Conservation (phyloP, 35 echinoderm and acorn worm species). For the Anneissia japonica region DNA sequence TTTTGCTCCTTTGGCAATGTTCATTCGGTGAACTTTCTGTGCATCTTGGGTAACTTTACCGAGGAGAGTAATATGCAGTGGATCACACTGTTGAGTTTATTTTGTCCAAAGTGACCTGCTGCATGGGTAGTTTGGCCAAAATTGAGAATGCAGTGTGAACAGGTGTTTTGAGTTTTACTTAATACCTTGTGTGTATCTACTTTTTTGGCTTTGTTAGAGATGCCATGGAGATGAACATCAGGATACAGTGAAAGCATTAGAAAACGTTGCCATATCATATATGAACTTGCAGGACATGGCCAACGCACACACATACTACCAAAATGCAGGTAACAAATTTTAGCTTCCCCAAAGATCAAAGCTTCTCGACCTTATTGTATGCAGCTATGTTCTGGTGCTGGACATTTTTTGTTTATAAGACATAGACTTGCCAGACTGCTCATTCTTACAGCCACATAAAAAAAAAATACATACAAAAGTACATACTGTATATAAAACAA, state of each 20-base stretch:
- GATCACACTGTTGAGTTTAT: not conserved
- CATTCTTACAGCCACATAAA: too few species aligned
- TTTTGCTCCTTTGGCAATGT: too few species aligned
- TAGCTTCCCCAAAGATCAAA: too few species aligned
- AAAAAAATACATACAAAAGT: too few species aligned
- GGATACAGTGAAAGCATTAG: slow-evolving; percentile 31
- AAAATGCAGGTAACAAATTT: slow-evolving; percentile 56
- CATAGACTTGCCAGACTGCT: too few species aligned
- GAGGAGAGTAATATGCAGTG: not conserved
- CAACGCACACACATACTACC: slow-evolving; percentile 44
- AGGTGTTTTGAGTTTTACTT: too few species aligned
- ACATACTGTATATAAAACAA: too few species aligned
- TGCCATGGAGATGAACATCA: slow-evolving; percentile 35
- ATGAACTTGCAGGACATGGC: not conserved
- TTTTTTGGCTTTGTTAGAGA: slow-evolving; percentile 18
- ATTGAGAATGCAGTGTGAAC: too few species aligned
- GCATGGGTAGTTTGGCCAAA: not conserved
- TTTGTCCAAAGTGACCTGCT: not conserved
- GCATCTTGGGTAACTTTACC: not conserved
- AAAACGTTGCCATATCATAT: slow-evolving; percentile 57
- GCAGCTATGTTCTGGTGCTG: too few species aligned
- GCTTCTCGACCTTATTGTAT: too few species aligned
- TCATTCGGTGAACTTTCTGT: not conserved
- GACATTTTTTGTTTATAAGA: too few species aligned
- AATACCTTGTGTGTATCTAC: not conserved